Evolutionary conservation across 2,113 vertebrate genomes (phyloP).

Genomic region (Gyps fulvus): DNA sequence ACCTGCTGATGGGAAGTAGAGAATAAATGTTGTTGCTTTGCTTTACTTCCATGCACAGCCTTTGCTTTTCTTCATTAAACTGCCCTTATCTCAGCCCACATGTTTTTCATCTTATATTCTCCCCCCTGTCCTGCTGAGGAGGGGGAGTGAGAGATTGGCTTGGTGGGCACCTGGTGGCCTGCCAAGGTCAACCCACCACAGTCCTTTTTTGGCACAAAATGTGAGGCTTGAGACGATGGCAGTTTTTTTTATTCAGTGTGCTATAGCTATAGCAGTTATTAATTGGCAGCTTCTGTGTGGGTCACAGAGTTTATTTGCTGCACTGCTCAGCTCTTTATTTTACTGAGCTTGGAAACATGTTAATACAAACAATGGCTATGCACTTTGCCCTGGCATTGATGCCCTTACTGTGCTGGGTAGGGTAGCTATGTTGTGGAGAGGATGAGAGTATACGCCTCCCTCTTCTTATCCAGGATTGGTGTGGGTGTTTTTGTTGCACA

Average conservation of each 20-base stretch:
- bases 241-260: not conserved
- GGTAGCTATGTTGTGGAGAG: not conserved
- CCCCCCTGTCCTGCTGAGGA: not conserved
- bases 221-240: not conserved
- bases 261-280: not conserved
- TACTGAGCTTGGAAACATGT: not conserved
- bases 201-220: not conserved
- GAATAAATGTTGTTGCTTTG: not conserved
- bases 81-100: not conserved
- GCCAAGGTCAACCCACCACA: not conserved
- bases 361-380: not conserved
- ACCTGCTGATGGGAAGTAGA: not conserved
- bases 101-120: not conserved
- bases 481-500: not conserved
- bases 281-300: not conserved
- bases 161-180: not conserved
- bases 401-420: not conserved
- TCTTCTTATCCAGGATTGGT: not conserved
- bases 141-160: fast-evolving
- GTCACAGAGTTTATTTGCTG: not conserved
- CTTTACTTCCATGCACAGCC: not conserved
- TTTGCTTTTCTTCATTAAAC: not conserved
- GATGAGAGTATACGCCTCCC: not conserved
- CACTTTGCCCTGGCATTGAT: not conserved
- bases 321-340: not conserved